A percentile compares a stretch with the other conserved stretches of the same genome.
Evolutionary conservation across 2,113 vertebrate genomes (phyloP).

Genomic region (Otus sunia): DNA sequence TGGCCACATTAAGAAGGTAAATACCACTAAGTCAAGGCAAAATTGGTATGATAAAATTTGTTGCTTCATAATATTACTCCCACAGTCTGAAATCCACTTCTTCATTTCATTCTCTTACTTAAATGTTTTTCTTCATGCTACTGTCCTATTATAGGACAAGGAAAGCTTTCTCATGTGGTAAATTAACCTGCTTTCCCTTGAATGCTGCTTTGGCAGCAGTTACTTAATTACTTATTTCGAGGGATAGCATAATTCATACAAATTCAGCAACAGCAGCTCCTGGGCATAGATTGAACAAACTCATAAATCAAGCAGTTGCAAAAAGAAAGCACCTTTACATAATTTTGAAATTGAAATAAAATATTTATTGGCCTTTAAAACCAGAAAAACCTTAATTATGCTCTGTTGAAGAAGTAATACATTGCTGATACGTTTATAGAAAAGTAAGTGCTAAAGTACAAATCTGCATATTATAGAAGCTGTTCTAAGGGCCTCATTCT

Average conservation of each 20-base stretch:
- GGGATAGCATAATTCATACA: not conserved
- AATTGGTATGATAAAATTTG: not conserved
- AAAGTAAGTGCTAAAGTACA: not conserved
- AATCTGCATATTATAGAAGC: not conserved
- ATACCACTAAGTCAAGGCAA: not conserved
- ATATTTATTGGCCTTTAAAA: not conserved
- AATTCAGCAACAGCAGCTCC: not conserved
- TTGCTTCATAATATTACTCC: not conserved
- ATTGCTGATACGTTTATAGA: not conserved
- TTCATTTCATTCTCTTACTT: not conserved
- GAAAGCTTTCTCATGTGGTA: not conserved
- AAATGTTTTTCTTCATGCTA: not conserved
- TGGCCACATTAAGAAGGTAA: not conserved
- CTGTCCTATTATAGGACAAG: not conserved
- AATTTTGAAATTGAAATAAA: not conserved
- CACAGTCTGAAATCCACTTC: not conserved
- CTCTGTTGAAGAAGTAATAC: not conserved
- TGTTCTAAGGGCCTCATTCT: not conserved
- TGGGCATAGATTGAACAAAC: not conserved
- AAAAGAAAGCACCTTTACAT: not conserved
- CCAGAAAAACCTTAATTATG: not conserved
- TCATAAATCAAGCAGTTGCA: not conserved
- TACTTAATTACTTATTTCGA: slow-evolving; percentile 11
- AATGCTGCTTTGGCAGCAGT: not conserved
- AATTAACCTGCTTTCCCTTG: not conserved